These are phyloP conservation scores for Electrophaes corylata DNA, from an alignment of 2,888 invertebrate species.

Conservation along the genomic window DNA sequence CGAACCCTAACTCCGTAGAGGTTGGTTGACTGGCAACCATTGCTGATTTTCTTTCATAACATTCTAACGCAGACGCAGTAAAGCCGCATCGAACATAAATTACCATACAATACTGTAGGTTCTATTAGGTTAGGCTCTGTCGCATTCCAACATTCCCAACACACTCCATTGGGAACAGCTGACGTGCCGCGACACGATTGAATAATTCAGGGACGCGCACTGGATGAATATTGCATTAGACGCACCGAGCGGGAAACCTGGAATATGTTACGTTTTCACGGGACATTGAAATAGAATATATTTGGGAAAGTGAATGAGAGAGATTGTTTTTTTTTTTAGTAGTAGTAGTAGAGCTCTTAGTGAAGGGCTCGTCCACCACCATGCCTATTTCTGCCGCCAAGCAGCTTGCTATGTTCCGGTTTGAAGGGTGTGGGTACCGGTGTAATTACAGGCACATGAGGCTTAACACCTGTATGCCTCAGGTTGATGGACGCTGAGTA, in stretches of 20 bases:
- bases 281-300: not conserved
- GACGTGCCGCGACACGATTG: constrained; percentile 19
- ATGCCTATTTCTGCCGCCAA: too few relatives aligned
- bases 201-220: constrained; percentile 24
- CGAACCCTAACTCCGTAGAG: too few relatives aligned
- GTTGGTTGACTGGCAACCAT: too few relatives aligned
- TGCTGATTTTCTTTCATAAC: too few relatives aligned
- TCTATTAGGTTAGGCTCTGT: constrained; percentile 2
- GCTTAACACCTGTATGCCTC: too few relatives aligned
- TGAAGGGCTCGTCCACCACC: too few relatives aligned
- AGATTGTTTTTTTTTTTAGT: too few relatives aligned
- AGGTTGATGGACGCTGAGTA: too few relatives aligned
- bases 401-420: too few relatives aligned
- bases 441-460: too few relatives aligned
- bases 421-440: too few relatives aligned
- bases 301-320: not conserved
- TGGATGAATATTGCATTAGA: constrained; percentile 24
- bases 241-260: constrained; percentile 1
- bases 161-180: constrained; percentile 12
- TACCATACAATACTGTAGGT: constrained; percentile 2
- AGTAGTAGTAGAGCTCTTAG: too few relatives aligned
- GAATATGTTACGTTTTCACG: constrained; percentile 10
- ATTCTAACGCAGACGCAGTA: not conserved
- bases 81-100: not conserved
- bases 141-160: not conserved